These are phyloP conservation scores for Xenopus tropicalis DNA, from an alignment of 2,113 vertebrate species.

Conservation along the genomic window DNA sequence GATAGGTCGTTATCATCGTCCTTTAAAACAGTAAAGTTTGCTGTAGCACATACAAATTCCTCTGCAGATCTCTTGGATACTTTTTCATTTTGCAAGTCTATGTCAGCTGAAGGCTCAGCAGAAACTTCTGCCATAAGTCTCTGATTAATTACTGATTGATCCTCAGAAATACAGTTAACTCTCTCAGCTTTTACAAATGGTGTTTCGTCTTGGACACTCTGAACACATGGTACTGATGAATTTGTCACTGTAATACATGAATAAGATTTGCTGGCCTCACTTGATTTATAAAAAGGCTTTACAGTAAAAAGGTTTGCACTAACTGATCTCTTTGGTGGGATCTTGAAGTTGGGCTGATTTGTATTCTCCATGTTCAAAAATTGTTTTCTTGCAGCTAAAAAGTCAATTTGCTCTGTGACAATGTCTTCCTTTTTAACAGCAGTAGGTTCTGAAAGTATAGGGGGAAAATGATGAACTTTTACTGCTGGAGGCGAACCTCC, in stretches of 20 bases:
- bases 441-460: constrained; percentile 51
- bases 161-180: constrained; percentile 53
- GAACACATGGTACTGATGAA: constrained; percentile 23
- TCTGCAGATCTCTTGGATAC: constrained; percentile 73
- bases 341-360: constrained; percentile 53
- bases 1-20: constrained; percentile 78
- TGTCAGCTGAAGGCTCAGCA: constrained; percentile 50
- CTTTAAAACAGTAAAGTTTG: constrained; percentile 81
- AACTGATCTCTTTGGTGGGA: constrained; percentile 65
- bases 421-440: constrained; percentile 76
- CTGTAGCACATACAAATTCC: constrained; percentile 83
- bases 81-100: constrained; percentile 50
- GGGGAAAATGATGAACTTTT: constrained; percentile 48
- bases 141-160: constrained; percentile 43
- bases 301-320: constrained; percentile 81
- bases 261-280: constrained; percentile 53
- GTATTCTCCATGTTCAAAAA: constrained; percentile 82
- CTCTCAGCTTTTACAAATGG: constrained; percentile 59
- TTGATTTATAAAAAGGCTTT: constrained; percentile 82
- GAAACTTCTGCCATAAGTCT: constrained; percentile 29
- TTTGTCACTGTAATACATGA: constrained; percentile 51
- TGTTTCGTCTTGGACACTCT: constrained; percentile 35
- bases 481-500: constrained; percentile 42
- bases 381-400: constrained; percentile 85
- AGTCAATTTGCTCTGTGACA: constrained; percentile 89